Evolutionary conservation across 2,888 invertebrate genomes (phyloP).

Genomic region (Sinotaia quadrata): DNA sequence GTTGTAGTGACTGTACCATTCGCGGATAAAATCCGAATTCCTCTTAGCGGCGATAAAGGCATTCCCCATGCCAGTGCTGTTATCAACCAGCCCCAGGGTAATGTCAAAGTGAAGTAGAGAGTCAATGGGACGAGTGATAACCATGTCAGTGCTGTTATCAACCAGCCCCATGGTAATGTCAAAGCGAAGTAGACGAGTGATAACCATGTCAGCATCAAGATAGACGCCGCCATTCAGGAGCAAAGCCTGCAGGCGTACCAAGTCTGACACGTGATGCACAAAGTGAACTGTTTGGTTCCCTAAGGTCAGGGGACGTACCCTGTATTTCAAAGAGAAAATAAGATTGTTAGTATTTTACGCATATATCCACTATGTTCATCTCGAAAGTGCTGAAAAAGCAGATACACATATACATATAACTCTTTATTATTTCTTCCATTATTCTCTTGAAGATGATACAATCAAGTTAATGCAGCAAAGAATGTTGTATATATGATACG

Average conservation of each 20-base stretch:
- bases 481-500: too few relatives aligned
- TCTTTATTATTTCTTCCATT: too few relatives aligned
- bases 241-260: constrained; percentile 37
- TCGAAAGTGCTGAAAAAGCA: too few relatives aligned
- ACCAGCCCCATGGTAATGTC: constrained; percentile 36
- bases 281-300: background rate
- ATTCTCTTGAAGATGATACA: too few relatives aligned
- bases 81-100: constrained; percentile 39
- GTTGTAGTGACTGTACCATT: constrained; percentile 39
- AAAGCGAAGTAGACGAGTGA: constrained; percentile 29
- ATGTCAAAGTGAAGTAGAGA: constrained; percentile 33
- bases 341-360: too few relatives aligned
- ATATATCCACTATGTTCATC: too few relatives aligned
- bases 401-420: too few relatives aligned
- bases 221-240: constrained; percentile 43
- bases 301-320: constrained; percentile 13
- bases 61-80: constrained; percentile 41
- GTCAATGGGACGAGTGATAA: constrained; percentile 34
- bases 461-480: too few relatives aligned
- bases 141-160: constrained; percentile 40
- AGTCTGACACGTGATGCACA: constrained; percentile 32
- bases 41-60: constrained; percentile 36
- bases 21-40: constrained; percentile 31
- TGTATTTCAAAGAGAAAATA: too few relatives aligned
- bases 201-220: constrained; percentile 41